Evolutionary conservation across 2,113 vertebrate genomes (phyloP).

Genomic region (Arvicanthis niloticus): DNA sequence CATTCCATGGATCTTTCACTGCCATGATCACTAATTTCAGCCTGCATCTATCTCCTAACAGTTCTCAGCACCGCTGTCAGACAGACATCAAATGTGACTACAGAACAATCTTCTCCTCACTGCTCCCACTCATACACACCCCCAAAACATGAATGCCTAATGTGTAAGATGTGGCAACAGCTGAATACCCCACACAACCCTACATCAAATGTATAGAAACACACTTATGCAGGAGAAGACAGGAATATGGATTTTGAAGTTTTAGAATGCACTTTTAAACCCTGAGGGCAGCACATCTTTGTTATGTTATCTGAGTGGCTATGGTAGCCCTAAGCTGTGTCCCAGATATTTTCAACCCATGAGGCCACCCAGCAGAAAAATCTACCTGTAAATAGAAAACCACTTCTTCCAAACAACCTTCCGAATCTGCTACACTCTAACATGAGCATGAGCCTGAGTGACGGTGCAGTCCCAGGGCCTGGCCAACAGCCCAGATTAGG

Average conservation of each 20-base stretch:
- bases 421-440: background rate
- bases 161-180: background rate
- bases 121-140: no score
- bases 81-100: background rate
- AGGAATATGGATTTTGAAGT: background rate
- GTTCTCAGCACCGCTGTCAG: background rate
- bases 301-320: background rate
- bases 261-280: background rate
- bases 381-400: background rate
- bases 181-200: background rate
- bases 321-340: background rate
- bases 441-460: background rate
- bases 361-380: background rate
- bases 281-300: no score
- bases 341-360: background rate
- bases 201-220: background rate
- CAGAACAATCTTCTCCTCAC: accelerated
- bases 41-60: background rate
- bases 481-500: background rate
- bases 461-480: background rate
- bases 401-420: accelerated
- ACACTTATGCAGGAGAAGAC: background rate
- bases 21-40: background rate
- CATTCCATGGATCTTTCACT: background rate
- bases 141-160: background rate